A percentile compares a stretch with the other conserved stretches of the same genome.
Conservation (phyloP, 2,113 vertebrate species). For the Azemiops feae region DNA sequence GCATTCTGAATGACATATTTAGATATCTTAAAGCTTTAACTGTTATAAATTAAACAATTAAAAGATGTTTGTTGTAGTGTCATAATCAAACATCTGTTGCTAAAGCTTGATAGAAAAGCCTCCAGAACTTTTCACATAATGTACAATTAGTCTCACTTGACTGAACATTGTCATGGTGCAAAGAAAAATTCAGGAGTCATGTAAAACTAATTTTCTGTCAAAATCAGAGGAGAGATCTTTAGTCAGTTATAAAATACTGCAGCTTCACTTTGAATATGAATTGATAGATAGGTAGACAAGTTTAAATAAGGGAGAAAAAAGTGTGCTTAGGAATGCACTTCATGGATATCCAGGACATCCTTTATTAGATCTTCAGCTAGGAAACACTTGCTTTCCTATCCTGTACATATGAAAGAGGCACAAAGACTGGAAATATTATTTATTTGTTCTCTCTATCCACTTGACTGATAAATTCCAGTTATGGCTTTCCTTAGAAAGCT, state of each 20-base stretch:
- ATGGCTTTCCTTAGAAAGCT: background rate
- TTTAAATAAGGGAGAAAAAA: conserved; percentile 1
- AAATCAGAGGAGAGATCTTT: conserved; percentile 52
- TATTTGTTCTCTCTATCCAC: background rate
- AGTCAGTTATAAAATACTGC: background rate
- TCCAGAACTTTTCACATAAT: conserved; percentile 50
- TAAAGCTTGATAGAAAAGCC: conserved; percentile 60
- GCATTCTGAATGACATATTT: conserved; percentile 73
- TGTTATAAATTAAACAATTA: conserved; percentile 71
- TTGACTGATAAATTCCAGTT: background rate
- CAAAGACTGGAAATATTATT: background rate
- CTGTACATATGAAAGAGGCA: background rate
- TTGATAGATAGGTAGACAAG: conserved; percentile 7
- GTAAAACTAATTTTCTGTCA: conserved; percentile 56
- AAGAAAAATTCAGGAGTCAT: conserved; percentile 57
- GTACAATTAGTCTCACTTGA: conserved; percentile 48
- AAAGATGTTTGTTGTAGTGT: conserved; percentile 65
- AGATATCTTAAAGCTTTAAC: conserved; percentile 66
- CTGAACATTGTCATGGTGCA: conserved; percentile 51
- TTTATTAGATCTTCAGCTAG: background rate
- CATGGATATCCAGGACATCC: background rate
- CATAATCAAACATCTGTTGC: conserved; percentile 57
- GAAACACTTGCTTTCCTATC: background rate
- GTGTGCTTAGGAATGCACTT: background rate
- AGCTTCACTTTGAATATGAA: conserved; percentile 9